These are phyloP conservation scores for Sturnira hondurensis DNA, from an alignment of 2,113 vertebrate species.

Conservation along the genomic window DNA sequence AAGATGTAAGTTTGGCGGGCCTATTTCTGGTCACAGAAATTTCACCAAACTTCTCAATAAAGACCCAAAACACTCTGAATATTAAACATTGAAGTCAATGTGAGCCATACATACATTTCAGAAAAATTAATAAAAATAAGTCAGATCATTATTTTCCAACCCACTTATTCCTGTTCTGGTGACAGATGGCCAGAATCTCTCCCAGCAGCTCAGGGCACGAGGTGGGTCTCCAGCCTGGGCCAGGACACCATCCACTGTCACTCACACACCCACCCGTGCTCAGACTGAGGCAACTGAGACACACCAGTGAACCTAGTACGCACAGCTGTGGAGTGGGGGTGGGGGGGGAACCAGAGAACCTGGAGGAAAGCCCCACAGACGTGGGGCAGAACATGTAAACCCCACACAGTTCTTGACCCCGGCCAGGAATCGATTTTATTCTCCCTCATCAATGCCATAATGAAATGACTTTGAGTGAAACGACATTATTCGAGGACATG, in stretches of 20 bases:
- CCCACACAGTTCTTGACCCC: background rate
- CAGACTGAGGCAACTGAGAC: too few relatives aligned
- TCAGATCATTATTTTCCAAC: background rate
- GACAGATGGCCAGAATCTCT: background rate
- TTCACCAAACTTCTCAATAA: background rate
- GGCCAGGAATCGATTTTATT: background rate
- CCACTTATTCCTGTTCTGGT: background rate
- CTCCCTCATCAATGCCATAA: background rate
- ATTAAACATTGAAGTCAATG: background rate
- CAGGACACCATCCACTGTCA: background rate
- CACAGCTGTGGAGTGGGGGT: too few relatives aligned
- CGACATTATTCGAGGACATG: background rate
- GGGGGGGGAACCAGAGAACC: too few relatives aligned
- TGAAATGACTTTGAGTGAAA: background rate
- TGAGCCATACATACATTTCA: background rate
- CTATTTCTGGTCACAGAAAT: background rate
- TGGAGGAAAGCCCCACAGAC: background rate
- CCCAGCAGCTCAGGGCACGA: background rate
- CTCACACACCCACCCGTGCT: background rate
- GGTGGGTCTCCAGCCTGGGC: background rate
- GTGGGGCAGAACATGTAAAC: background rate
- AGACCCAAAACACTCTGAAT: background rate
- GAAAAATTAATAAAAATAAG: background rate
- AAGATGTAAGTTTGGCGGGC: background rate
- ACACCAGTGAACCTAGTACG: background rate